Evolutionary conservation across 2,113 vertebrate species (phyloP), one percentile per base, ranked within the genome.

Genomic region (Camelus dromedarius): DNA sequence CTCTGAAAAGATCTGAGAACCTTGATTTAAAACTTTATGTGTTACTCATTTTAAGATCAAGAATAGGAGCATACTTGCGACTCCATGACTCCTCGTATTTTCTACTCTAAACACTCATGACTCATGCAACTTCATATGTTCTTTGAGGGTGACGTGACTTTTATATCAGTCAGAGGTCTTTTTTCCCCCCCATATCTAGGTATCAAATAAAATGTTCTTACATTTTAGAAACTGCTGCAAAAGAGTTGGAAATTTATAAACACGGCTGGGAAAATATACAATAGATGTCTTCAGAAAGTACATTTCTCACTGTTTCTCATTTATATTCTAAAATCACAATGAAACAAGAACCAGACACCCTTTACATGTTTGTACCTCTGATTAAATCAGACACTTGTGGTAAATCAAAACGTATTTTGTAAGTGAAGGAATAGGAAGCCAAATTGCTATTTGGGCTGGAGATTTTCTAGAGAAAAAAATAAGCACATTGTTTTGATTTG

Each of bases 401-500:
- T 96, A 98, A 97, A 35, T 97, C 58, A 98, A 98, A 94, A 96
- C 20, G 46, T 84, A n/a, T 60, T 96, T 97, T 96, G 70, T 89
- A 75, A 92, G 87, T 93, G 56, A 96, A 94, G 42, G 87, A 92
- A 91, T 97, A 97, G 89, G 96, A 96, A 98, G 81, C 94, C 96
- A 16, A 96, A 97, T 98, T 96, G 19, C 32, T 97, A 70, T 98
- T 97, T 92, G 94, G 42, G 87, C 14, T 97, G 11, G 81, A 95
- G 80, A 82, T 93, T 97, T 97, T 98, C 88, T 97, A 92, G 69
- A 69, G 87, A 54, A 96, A 96, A 92, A 96, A 6, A 85, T 8
- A n/a, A 97, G 95, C 97, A 96, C 28, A 67, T 95, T 97, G 93
- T 98, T 98, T 98, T 96, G 2, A 97, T 98, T 98, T 98, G 82